Percentiles rank a stretch among this genome's conserved stretches.
These are phyloP conservation scores for Cephalopterus ornatus DNA, from an alignment of 2,113 vertebrate genomes.

Conservation along the genomic window DNA sequence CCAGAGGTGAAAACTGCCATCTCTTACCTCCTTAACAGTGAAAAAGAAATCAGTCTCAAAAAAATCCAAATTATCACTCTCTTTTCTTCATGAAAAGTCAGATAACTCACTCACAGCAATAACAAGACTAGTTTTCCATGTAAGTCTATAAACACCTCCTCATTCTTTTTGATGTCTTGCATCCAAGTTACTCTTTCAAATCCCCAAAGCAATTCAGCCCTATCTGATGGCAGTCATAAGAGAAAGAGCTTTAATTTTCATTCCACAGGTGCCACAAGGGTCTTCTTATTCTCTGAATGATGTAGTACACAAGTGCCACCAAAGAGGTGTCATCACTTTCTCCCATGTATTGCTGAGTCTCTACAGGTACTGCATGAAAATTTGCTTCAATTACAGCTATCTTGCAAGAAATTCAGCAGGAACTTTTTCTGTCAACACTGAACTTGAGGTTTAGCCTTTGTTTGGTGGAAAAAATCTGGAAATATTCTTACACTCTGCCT, in stretches of 20 bases:
- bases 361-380: neutral
- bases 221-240: neutral
- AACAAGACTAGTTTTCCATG: neutral
- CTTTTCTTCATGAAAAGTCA: neutral
- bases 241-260: neutral
- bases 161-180: neutral
- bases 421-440: neutral
- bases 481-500: neutral
- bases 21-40: neutral
- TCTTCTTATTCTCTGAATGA: neutral
- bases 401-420: neutral
- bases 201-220: neutral
- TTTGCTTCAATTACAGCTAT: neutral
- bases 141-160: neutral
- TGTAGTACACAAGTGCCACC: neutral
- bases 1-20: neutral
- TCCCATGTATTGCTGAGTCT: neutral
- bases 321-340: neutral
- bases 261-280: neutral
- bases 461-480: neutral
- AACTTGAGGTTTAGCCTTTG: neutral
- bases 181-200: neutral
- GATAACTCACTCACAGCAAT: neutral
- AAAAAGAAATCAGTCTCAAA: neutral
- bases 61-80: neutral